These are phyloP conservation scores for Trichomalopsis sarcophagae DNA, from an alignment of 1,140 invertebrate genomes.

Conservation along the genomic window DNA sequence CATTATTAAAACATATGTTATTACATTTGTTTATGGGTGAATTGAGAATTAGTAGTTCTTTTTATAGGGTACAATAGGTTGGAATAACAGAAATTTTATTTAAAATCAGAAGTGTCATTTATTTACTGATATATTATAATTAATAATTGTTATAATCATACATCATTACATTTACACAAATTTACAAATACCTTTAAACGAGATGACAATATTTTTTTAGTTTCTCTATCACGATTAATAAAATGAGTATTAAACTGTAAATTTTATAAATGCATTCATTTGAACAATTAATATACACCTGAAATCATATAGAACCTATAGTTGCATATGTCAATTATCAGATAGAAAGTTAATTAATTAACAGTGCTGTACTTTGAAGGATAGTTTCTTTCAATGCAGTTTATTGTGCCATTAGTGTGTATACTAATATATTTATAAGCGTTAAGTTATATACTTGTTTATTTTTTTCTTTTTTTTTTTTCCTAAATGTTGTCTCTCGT, in stretches of 20 bases:
- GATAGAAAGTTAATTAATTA: slow-evolving; percentile 15
- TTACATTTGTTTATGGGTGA: neutral
- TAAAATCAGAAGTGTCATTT: slow-evolving; percentile 67
- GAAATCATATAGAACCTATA: neutral
- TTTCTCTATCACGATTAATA: slow-evolving; percentile 15
- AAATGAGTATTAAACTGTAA: slow-evolving; percentile 13
- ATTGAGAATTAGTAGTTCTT: neutral
- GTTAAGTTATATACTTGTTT: slow-evolving; percentile 11
- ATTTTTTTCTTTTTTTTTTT: slow-evolving; percentile 22
- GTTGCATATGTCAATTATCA: neutral
- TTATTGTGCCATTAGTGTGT: slow-evolving; percentile 17
- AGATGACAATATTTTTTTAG: slow-evolving; percentile 58
- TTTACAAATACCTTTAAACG: slow-evolving; percentile 70
- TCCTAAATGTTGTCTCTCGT: slow-evolving; percentile 42
- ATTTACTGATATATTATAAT: slow-evolving; percentile 54
- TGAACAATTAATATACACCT: neutral
- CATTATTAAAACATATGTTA: too few relatives aligned
- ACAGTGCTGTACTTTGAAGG: slow-evolving; percentile 22
- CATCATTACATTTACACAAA: slow-evolving; percentile 71
- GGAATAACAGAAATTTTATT: neutral
- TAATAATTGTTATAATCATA: slow-evolving; percentile 62
- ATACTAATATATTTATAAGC: slow-evolving; percentile 23
- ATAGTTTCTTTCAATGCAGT: slow-evolving; percentile 13
- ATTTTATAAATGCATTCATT: slow-evolving; percentile 35
- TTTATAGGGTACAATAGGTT: neutral